Percentiles rank a stretch among this genome's conserved stretches.
Evolutionary conservation across 2,113 vertebrate species (phyloP).

Genomic region (Apus apus): DNA sequence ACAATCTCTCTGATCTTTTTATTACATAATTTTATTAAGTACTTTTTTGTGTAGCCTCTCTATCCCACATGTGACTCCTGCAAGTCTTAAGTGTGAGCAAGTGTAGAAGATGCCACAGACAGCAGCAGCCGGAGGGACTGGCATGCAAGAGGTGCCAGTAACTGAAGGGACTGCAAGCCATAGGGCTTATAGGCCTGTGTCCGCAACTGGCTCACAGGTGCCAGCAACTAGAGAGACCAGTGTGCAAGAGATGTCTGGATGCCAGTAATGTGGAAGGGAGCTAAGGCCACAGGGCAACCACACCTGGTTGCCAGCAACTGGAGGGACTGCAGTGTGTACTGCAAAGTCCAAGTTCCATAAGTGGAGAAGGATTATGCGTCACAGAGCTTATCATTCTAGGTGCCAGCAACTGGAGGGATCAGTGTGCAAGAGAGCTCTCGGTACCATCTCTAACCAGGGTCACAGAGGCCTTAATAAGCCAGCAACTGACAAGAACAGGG

Average conservation of each 20-base stretch:
- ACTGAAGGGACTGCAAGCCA: not conserved
- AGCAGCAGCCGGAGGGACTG: not conserved
- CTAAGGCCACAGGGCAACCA: not conserved
- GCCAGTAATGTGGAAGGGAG: not conserved
- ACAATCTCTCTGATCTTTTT: fast-evolving
- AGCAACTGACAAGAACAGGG: not conserved
- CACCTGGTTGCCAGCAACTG: not conserved
- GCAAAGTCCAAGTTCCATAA: not conserved
- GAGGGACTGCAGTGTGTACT: not conserved
- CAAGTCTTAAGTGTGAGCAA: not conserved
- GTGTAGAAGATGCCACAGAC: not conserved
- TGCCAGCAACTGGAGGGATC: not conserved
- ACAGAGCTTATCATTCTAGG: not conserved
- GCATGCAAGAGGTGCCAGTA: not conserved
- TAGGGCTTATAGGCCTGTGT: not conserved
- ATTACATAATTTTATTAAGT: not conserved
- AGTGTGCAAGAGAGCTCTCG: not conserved
- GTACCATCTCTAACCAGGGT: not conserved
- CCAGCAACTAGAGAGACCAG: not conserved
- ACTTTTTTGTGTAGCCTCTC: not conserved
- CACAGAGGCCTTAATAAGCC: not conserved
- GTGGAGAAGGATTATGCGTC: not conserved
- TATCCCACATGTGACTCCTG: not conserved
- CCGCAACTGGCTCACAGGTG: not conserved
- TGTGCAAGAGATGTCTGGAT: not conserved